These are phyloP conservation scores for Mormyrus lacerda DNA, from an alignment of 2,113 vertebrate species.

Conservation along the genomic window DNA sequence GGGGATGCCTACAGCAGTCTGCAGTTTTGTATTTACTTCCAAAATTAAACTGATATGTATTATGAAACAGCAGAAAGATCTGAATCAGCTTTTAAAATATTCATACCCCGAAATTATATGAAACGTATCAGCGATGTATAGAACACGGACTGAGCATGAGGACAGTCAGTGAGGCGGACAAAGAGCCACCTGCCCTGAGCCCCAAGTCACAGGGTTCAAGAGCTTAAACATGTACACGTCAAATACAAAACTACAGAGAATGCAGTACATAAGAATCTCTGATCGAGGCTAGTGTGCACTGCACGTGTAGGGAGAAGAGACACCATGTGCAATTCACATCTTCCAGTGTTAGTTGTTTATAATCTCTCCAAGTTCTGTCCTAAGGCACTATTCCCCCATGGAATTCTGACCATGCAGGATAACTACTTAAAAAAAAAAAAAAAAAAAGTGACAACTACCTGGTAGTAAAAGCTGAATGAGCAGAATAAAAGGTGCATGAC, in stretches of 20 bases:
- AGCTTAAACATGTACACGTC: not conserved
- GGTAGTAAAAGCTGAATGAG: not conserved
- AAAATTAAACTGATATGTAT: not conserved
- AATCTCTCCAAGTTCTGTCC: no score
- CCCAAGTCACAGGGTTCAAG: not conserved
- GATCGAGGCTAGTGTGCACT: not conserved
- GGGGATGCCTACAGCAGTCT: not conserved
- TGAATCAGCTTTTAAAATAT: not conserved
- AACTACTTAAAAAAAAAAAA: not conserved
- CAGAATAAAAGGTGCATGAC: not conserved
- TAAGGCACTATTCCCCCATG: not conserved
- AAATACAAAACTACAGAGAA: not conserved
- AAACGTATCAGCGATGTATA: not conserved
- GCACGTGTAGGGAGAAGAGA: not conserved
- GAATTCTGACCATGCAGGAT: not conserved
- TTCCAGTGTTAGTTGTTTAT: no score
- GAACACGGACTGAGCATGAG: not conserved
- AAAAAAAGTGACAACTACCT: not conserved
- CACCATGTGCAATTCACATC: not conserved
- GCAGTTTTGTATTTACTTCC: not conserved
- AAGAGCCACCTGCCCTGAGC: not conserved
- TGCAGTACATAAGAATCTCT: not conserved
- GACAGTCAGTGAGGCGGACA: not conserved
- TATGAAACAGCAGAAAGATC: not conserved
- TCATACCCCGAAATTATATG: not conserved